These are phyloP conservation scores for Ferdinandea cuprea DNA, from an alignment of 2,888 invertebrate genomes.

Conservation along the genomic window DNA sequence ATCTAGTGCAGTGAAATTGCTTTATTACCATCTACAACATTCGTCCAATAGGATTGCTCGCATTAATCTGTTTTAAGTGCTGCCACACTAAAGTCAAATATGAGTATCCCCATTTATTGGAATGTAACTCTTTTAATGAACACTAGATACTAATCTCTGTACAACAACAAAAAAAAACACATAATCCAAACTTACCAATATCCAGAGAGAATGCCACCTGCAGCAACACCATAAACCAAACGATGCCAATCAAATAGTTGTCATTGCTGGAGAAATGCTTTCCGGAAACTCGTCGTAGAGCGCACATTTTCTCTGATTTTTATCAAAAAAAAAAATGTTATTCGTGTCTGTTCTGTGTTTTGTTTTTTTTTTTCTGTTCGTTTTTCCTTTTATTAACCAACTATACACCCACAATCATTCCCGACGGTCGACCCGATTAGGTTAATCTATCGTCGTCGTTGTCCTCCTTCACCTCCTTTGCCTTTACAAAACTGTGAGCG, in stretches of 20 bases:
- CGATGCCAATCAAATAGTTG: constrained; percentile 70
- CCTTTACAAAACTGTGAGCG: not conserved
- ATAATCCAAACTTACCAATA: constrained; percentile 69
- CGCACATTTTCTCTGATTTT: constrained; percentile 66
- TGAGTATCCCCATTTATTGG: constrained; percentile 11
- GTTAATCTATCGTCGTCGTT: constrained; percentile 55
- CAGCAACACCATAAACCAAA: constrained; percentile 70
- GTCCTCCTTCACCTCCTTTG: constrained; percentile 26
- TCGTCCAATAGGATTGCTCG: constrained; percentile 50
- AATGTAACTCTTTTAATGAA: constrained; percentile 49
- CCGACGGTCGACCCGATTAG: constrained; percentile 41
- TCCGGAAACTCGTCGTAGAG: constrained; percentile 59
- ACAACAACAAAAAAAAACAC: constrained; percentile 39
- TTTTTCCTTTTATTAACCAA: constrained; percentile 59
- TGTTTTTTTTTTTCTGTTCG: not conserved
- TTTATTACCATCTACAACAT: constrained; percentile 50
- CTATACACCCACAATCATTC: constrained; percentile 53
- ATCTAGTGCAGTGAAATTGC: constrained; percentile 9
- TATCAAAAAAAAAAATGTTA: constrained; percentile 43
- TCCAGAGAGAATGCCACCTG: constrained; percentile 61
- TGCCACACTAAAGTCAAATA: constrained; percentile 63
- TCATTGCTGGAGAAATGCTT: constrained; percentile 60
- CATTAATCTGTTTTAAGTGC: constrained; percentile 66
- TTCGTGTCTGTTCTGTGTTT: not conserved
- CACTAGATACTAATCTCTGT: constrained; percentile 50